Conservation (phyloP, 2,888 invertebrate genomes). For the Diadegma fenestrale region DNA sequence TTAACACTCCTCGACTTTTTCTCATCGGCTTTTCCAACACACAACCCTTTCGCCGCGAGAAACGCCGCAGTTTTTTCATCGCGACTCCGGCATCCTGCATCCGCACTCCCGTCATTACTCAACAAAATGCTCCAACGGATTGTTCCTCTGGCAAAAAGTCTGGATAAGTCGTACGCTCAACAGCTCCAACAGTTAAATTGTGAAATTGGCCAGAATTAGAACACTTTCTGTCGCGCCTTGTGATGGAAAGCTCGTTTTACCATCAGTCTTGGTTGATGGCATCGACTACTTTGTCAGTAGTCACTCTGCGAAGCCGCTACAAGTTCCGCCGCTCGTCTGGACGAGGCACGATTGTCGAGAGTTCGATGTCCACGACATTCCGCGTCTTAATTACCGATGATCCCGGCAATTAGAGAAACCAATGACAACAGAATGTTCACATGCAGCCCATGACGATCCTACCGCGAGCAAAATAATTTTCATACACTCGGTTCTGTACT, state of each 20-base stretch:
- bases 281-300: constrained; percentile 5
- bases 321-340: neutral
- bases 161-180: neutral
- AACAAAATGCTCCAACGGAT: constrained; percentile 36
- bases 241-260: constrained; percentile 1
- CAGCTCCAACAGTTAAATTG: neutral
- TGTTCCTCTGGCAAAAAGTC: constrained; percentile 7
- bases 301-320: neutral
- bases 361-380: constrained; percentile 26
- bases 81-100: constrained; percentile 14
- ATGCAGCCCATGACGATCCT: constrained; percentile 25
- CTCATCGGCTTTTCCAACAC: constrained; percentile 69
- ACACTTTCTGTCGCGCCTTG: constrained; percentile 4
- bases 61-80: constrained; percentile 20
- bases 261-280: neutral
- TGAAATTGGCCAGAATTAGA: constrained; percentile 10
- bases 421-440: constrained; percentile 13
- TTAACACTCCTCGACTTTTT: constrained; percentile 67
- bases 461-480: constrained; percentile 41
- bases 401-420: constrained; percentile 59
- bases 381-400: constrained; percentile 58
- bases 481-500: constrained; percentile 32
- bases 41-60: neutral
- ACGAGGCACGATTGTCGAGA: constrained; percentile 51
- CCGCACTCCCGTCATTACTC: constrained; percentile 32